Conservation (phyloP, 2,113 vertebrate genomes). For the Ophthalmolycus amberensis region DNA sequence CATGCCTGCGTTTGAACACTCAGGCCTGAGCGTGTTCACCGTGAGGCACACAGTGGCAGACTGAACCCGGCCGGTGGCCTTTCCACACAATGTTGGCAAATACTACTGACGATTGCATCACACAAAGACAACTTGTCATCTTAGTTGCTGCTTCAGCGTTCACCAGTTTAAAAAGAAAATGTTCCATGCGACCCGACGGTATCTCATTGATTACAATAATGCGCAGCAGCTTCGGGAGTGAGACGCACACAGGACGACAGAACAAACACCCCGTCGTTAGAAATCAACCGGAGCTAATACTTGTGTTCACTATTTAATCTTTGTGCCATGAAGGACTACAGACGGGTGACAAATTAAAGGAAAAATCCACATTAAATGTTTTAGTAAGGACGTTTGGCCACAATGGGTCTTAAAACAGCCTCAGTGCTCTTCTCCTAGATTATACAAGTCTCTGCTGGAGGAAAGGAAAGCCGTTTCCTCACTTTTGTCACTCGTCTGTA, state of each 20-base stretch:
- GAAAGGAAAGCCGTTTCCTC: not conserved
- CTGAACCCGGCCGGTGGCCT: conserved; percentile 34
- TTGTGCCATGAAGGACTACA: conserved; percentile 13
- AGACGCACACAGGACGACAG: not conserved
- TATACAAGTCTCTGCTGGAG: not conserved
- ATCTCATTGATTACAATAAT: not conserved
- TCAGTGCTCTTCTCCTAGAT: not conserved
- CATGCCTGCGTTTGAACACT: conserved; percentile 48
- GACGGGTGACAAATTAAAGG: not conserved
- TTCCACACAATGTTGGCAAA: conserved; percentile 49
- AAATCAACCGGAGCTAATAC: not conserved
- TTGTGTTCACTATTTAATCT: not conserved
- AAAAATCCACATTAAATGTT: not conserved
- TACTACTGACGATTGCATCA: conserved; percentile 62
- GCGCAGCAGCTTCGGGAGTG: conserved; percentile 2
- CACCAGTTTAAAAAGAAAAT: not conserved
- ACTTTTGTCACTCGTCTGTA: not conserved
- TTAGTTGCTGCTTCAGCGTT: not conserved
- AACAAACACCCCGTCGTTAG: not conserved
- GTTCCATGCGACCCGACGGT: not conserved
- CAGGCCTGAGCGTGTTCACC: conserved; percentile 39
- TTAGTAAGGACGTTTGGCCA: not conserved
- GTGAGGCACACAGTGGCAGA: conserved; percentile 36
- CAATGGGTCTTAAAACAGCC: not conserved
- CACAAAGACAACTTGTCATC: conserved; percentile 24